A percentile compares a stretch with the other conserved stretches of the same genome.
Evolutionary conservation across 1,140 invertebrate genomes (phyloP).

Genomic region (Oncopeltus fasciatus): DNA sequence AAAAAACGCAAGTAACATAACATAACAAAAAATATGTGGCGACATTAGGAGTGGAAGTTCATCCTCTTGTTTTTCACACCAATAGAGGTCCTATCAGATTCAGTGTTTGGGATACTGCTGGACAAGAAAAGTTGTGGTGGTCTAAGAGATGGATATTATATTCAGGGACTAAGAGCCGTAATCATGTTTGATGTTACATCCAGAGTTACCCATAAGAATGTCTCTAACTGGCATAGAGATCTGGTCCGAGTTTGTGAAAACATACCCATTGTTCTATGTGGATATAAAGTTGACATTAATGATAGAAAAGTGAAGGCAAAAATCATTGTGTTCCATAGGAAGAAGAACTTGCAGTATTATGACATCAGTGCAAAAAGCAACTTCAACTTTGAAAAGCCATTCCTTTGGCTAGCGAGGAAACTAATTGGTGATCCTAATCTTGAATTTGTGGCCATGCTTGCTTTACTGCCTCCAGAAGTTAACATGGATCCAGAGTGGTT

Average conservation of each 20-base stretch:
- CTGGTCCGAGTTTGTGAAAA: conserved; percentile 97
- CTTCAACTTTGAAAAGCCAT: conserved; percentile 99
- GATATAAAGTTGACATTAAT: conserved; percentile 98
- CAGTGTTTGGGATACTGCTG: conserved; percentile 99
- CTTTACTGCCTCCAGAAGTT: conserved; percentile 92
- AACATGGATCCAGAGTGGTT: conserved; percentile 94
- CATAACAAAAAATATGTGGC: conserved; percentile 99
- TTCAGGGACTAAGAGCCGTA: conserved; percentile 95
- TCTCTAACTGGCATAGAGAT: conserved; percentile 98
- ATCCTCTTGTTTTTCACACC: conserved; percentile 95
- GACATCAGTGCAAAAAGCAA: conserved; percentile 99
- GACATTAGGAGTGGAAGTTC: conserved; percentile 96
- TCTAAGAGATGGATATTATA: conserved; percentile 97
- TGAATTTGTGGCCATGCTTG: conserved; percentile 98
- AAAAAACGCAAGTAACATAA: too few relatives aligned
- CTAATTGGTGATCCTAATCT: conserved; percentile 96
- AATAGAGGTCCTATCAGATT: conserved; percentile 93
- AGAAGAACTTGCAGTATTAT: conserved; percentile 99
- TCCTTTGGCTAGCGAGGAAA: conserved; percentile 95
- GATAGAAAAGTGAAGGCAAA: conserved; percentile 99
- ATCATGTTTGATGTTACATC: conserved; percentile 99
- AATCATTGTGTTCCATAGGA: conserved; percentile 96
- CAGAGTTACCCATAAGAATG: conserved; percentile 98
- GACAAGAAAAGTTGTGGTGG: conserved; percentile 99
- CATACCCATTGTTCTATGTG: conserved; percentile 95